These are phyloP conservation scores for Drosophila kurseongensis DNA, from an alignment of 1,140 invertebrate species.

Conservation along the genomic window DNA sequence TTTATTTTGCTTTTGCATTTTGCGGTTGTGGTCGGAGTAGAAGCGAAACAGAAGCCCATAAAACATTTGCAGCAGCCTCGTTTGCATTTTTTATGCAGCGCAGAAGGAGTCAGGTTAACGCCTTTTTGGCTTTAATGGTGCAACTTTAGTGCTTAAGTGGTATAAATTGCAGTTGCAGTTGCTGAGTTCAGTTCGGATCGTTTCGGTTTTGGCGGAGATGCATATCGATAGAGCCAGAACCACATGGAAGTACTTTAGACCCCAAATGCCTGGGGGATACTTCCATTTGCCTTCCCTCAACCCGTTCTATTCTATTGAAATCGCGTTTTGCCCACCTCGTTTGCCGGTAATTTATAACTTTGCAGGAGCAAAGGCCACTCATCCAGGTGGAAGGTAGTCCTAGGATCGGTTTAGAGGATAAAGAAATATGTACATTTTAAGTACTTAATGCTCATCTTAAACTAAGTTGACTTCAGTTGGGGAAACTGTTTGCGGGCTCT, in stretches of 20 bases:
- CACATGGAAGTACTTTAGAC: constrained; percentile 18
- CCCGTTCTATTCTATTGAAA: constrained; percentile 27
- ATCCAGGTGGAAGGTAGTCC: constrained; percentile 1
- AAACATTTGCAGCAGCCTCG: constrained; percentile 68
- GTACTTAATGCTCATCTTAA: not conserved
- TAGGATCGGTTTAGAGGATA: constrained; percentile 16
- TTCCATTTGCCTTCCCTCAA: not conserved
- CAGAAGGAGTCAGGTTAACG: constrained; percentile 60
- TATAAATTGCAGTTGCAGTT: constrained; percentile 74
- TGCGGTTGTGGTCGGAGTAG: constrained; percentile 22
- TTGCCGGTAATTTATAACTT: constrained; percentile 28
- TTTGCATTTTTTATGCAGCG: constrained; percentile 49
- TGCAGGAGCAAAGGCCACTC: constrained; percentile 9
- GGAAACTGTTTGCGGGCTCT: not conserved
- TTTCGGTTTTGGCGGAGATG: constrained; percentile 50
- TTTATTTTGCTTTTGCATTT: constrained; percentile 31
- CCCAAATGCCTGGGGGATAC: constrained; percentile 3
- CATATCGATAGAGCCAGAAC: constrained; percentile 47
- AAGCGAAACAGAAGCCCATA: constrained; percentile 55
- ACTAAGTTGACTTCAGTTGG: not conserved
- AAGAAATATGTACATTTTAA: constrained; percentile 27
- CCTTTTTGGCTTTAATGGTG: constrained; percentile 76
- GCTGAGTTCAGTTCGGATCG: constrained; percentile 28
- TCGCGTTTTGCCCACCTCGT: constrained; percentile 22
- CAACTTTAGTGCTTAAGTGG: constrained; percentile 79